Base-by-base conservation (phyloP, 2,888 invertebrate species). In the Melanotus villosus region DNA sequence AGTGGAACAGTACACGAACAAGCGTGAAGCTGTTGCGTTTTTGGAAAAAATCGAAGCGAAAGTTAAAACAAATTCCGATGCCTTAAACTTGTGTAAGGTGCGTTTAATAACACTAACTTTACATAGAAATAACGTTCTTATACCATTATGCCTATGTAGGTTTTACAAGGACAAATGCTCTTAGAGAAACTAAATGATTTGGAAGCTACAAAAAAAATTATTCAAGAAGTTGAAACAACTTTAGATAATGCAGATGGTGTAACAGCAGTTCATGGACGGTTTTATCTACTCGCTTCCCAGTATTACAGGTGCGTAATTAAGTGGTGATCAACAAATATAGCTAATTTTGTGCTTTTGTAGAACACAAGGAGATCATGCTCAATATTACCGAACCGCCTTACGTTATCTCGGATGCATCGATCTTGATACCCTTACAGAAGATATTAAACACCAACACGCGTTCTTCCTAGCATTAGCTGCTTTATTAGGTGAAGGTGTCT, bases 371-470 rank as follows among this genome's bases (percentile, higher is more conserved):
- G 94, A 97, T 77, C 96, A 98, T 86, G 94, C 95, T 0, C 94
- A 95, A 76, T 99, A 98, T 87, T 99, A 99, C 86, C 91, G 97
- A 68, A 94, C 97, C 70, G 97, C 98, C 7, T 88, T 99, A 9
- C 92, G 95, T 81, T 92, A 92, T 81, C 85, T 92, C 74, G 90
- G 90, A 21, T 85, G 85, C 80, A 90, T 90, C 50, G 91, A 93
- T 4, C 81, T 95, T 34, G 88, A 88, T 14, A 90, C 90, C 6
- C 87, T 94, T 73, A 87, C 89, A 1, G 85, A 87, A 56, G 89
- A 90, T 71, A 89, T 91, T 58, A 90, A 92, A 85, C 88, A 90
- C 62, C 90, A 91, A 60, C 92, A 95, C 78, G 99, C 99, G 0
- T 95, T 96, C 81, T 92, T 97, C 77, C 88, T 99, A 2, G 96